Percentiles rank a stretch among this genome's conserved stretches.
phyloP scores from a whole-genome alignment of 1,140 invertebrate species.

The Drosophila pectinifera region DNA sequence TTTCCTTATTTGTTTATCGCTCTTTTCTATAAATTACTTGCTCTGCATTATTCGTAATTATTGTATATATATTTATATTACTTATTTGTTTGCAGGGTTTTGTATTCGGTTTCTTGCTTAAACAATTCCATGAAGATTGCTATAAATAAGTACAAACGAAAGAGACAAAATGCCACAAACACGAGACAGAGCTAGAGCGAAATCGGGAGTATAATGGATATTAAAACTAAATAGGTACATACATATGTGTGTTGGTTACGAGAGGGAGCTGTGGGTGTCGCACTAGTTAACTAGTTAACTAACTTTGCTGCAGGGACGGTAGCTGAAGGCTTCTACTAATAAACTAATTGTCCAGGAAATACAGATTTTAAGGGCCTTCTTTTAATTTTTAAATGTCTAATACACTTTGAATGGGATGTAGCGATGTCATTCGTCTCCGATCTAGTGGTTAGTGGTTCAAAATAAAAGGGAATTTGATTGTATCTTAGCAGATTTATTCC shows the following conservation, averaged over 20 bases:
- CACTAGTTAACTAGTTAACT: slow-evolving; percentile 18
- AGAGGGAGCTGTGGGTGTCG: not conserved
- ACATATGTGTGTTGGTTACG: slow-evolving; percentile 13
- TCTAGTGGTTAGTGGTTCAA: not conserved
- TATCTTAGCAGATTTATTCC: not conserved
- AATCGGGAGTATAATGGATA: slow-evolving; percentile 32
- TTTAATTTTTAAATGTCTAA: not conserved
- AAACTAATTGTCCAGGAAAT: slow-evolving; percentile 12
- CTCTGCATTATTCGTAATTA: slow-evolving; percentile 77
- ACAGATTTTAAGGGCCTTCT: not conserved
- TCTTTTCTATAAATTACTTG: slow-evolving; percentile 74
- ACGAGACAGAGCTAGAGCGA: slow-evolving; percentile 49
- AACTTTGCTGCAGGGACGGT: slow-evolving; percentile 20
- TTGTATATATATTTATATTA: slow-evolving; percentile 78
- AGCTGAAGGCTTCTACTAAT: slow-evolving; percentile 1
- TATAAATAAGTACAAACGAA: slow-evolving; percentile 44
- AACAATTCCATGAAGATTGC: slow-evolving; percentile 55
- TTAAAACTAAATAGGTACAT: slow-evolving; percentile 34
- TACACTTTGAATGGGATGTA: slow-evolving; percentile 1
- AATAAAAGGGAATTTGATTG: not conserved
- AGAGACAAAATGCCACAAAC: slow-evolving; percentile 56
- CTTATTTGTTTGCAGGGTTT: slow-evolving; percentile 54
- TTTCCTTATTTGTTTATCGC: slow-evolving; percentile 21
- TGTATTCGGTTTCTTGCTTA: slow-evolving; percentile 45
- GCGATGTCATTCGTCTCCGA: not conserved